Base-by-base conservation (phyloP, 2,113 vertebrate genomes). In the Bettongia penicillata region DNA sequence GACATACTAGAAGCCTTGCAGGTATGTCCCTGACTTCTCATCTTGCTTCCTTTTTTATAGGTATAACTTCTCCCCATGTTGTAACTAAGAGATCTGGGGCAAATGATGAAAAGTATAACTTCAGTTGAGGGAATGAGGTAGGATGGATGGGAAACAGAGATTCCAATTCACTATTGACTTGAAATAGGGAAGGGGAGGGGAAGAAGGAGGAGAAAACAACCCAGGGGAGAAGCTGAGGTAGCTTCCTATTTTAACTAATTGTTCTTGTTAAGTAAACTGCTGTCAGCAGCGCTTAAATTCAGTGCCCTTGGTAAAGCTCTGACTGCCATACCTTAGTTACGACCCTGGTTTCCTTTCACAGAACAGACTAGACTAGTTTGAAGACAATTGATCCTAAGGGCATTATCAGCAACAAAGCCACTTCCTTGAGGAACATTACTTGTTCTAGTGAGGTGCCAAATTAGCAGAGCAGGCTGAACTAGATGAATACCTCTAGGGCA, bases 1-100 rank as follows among this genome's bases (percentile, higher is more conserved):
- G 98, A 98, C 26, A 55, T 98, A 90, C 97, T 99, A 84, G 98
- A 98, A 0, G 96, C 96, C 10, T 77, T 99, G 96, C 98, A 99
- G 98, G 99, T 99, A 97, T 0, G 0, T 25, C 3, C 51, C 0
- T 0, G 53, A 0, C 9, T 51, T 7, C 53, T 53, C 2, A 3
- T 25, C 31, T 43, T 0, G 9, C 22, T 52, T n/a, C 50, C 92
- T 48, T 5, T 2, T 22, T 1, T 9, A 53, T 0, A 0, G 10
- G 48, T 43, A 84, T 22, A 43, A 84, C 16, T 84, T 43, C 16
- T 43, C n/a, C n/a, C n/a, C 19, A 2, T 84, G n/a, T 16, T 84
- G 14, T 1, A 22, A 7, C 68, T 77, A 77, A n/a, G 68, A 77
- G 16, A 6, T 19, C n/a, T 77, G 37, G 19, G 68, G 37, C 37